Evolutionary conservation across 37 sponge, comb jelly and placozoan genomes (phyloP).

Genomic region (Spongilla lacustris): DNA sequence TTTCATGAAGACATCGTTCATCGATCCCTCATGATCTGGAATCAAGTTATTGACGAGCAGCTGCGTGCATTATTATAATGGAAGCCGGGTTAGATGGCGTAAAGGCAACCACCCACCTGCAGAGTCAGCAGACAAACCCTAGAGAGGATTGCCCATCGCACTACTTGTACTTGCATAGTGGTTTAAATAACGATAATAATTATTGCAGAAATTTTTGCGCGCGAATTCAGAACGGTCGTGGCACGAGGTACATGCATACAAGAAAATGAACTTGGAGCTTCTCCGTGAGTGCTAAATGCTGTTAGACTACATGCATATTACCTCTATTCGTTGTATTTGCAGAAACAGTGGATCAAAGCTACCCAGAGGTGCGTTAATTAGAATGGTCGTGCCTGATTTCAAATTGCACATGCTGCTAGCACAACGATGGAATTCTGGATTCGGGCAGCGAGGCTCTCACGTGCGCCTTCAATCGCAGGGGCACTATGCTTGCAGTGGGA

Average conservation of each 20-base stretch:
- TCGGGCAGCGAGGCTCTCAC: conserved; percentile 95
- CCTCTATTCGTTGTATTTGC: neutral
- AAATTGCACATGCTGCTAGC: conserved; percentile 11
- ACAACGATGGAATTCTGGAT: conserved; percentile 93
- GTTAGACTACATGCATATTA: neutral
- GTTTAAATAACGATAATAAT: too few species aligned
- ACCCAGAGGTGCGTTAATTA: conserved; percentile 66
- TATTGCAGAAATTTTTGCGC: neutral
- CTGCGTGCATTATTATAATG: conserved; percentile 13
- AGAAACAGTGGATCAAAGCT: conserved; percentile 83
- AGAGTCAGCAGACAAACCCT: conserved; percentile 23
- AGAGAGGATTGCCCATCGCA: conserved; percentile 32
- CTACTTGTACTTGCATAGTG: too few species aligned
- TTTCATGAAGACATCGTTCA: conserved; percentile 72
- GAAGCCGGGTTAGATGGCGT: neutral
- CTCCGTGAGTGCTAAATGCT: conserved; percentile 48
- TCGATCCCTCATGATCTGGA: conserved; percentile 82
- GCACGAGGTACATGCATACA: neutral
- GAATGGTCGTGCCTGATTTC: neutral
- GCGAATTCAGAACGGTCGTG: neutral
- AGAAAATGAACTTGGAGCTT: conserved; percentile 74
- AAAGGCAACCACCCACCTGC: conserved; percentile 39
- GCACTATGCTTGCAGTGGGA: conserved; percentile 94
- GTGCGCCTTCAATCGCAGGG: conserved; percentile 91
- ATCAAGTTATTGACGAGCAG: conserved; percentile 50